Percentiles rank a stretch among this genome's conserved stretches.
phyloP scores from a whole-genome alignment of 2,113 vertebrate genomes.

The Hypomesus transpacificus region DNA sequence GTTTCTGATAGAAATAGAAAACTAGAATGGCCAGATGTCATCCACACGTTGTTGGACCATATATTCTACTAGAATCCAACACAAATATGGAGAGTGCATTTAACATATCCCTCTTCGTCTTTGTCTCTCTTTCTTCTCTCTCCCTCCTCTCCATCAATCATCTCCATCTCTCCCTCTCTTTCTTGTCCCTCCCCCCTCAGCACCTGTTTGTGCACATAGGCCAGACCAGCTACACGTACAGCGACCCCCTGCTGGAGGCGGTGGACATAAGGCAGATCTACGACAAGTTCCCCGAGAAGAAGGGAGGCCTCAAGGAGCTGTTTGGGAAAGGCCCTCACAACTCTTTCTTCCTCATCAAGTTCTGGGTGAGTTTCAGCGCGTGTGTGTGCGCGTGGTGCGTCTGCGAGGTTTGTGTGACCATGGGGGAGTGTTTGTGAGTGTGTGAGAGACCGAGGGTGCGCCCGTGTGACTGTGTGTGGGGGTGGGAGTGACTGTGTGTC shows the following conservation, averaged over 20 bases:
- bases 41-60: background rate
- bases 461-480: background rate
- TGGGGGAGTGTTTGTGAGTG: background rate
- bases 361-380: constrained; percentile 85
- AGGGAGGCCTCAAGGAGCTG: constrained; percentile 95
- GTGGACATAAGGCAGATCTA: constrained; percentile 99
- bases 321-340: constrained; percentile 94
- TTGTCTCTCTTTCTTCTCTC: background rate
- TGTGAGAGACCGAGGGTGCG: background rate
- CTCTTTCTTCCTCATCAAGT: constrained; percentile 97
- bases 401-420: background rate
- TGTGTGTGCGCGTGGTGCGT: background rate
- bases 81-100: background rate
- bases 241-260: constrained; percentile 90
- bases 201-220: constrained; percentile 98
- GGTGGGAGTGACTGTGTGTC: background rate
- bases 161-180: background rate
- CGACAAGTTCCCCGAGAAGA: constrained; percentile 99
- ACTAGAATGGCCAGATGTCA: too few species aligned
- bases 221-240: constrained; percentile 90
- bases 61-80: background rate
- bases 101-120: background rate
- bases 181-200: constrained; percentile 86
- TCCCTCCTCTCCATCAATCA: background rate
- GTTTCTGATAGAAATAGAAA: too few species aligned